Base-by-base conservation (phyloP, 2,797 vertebrate species). In the Argentina silus region DNA sequence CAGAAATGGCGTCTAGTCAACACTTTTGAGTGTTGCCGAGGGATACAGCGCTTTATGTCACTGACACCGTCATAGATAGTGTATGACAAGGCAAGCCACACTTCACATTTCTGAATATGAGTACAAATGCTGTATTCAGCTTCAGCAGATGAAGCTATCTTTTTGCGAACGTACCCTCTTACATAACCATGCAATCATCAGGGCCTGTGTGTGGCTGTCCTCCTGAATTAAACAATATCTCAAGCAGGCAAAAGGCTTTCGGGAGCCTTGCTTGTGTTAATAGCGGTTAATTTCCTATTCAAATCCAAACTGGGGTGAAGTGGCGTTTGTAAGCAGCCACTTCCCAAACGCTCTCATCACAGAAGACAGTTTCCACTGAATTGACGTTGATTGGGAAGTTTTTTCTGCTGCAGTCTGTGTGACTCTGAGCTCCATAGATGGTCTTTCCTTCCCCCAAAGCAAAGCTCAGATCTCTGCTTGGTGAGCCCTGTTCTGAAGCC, bases 101-200 rank as follows among this genome's bases (percentile, higher is more conserved):
- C n/a, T n/a, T n/a, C 51, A n/a, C 15, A 50, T 50, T 15, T 6
- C 1, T 55, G 6, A n/a, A 55, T n/a, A 15, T 3, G 17, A 55
- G 17, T 4, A 55, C 15, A 14, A 6, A 17, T 17, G 15, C 15
- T 7, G 51, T 5, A 17, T 17, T 55, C 51, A 55, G 51, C 51
- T 55, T 14, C 15, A 55, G 51, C n/a, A 63, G 27, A 36, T 61
- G 14, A 43, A 62, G 6, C 27, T 5, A 43, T 43, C 11, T 42
- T 42, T n/a, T 65, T 53, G 11, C 27, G 27, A 45, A 73, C 17
- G 9, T 9, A 19, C 15, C 78, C 79, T 86, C 27, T 36, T 36
- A 73, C 80, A 82, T 81, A 82, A 70, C 75, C 80, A 88, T 82
- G 76, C 70, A 86, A 86, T 85, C 74, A 86, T 73, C 44, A 9